Evolutionary conservation across 2,888 invertebrate genomes (phyloP), one percentile per base, ranked within the genome.

Genomic region (Melolontha melolontha): DNA sequence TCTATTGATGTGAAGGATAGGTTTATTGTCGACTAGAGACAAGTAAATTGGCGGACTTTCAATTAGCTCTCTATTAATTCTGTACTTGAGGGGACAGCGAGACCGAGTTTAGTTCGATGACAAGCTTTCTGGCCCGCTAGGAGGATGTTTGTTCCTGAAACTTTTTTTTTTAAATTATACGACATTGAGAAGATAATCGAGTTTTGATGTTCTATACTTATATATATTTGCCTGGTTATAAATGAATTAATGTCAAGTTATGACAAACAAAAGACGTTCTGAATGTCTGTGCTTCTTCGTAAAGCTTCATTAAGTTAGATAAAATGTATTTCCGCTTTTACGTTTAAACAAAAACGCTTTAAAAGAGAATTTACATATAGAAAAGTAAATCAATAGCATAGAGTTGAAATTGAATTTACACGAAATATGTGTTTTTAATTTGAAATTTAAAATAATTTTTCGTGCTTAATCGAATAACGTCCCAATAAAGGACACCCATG

Each of bases 1-100:
- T 42, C 34, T 62, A 47, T 62, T 62, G 47, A 62, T 47, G 39
- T 57, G 42, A 14, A 50, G 51, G 22, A 51, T 51, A 8, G 51
- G 52, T 64, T 42, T 52, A 64, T 64, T 64, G 52, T 54, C 52
- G 65, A 27, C 27, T 29, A 22, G 52, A 10, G 65, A 65, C 65
- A 65, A 54, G 54, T 44, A 44, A 65, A 65, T 65, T 65, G 54
- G 44, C 59, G 54, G 65, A 47, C 65, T 54, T 65, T 65, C 54
- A 65, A 65, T 65, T 65, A 54, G 65, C 44, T 47, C 54, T 62
- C 59, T 62, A 62, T 62, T 62, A 62, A 47, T 47, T 62, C 47
- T 49, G 44, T 29, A 47, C 34, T 62, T 49, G 34, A 17, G n/a
- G 42, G 29, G 29, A 52, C 34, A 29, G n/a, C 47, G n/a, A 22